Percentiles rank a stretch among this genome's conserved stretches.
phyloP scores from a whole-genome alignment of 2,888 invertebrate genomes.

The Phaedon cochleariae region DNA sequence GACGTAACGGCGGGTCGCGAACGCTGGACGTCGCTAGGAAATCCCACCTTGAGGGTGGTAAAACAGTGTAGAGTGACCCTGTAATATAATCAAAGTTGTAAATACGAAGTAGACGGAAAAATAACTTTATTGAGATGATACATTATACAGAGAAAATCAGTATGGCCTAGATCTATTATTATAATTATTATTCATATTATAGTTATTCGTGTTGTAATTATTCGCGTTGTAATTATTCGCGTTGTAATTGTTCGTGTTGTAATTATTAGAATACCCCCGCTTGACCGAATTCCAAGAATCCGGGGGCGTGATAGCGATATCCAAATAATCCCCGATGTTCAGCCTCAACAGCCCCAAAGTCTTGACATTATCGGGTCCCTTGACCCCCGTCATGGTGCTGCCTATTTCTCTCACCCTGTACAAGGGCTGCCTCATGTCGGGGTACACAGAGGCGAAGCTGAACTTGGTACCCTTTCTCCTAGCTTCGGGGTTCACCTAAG shows the following conservation, averaged over 20 bases:
- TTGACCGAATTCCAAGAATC: slow-evolving; percentile 75
- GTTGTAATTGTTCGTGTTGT: slow-evolving; percentile 58
- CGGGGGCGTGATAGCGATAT: slow-evolving; percentile 92
- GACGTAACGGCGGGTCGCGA: too few species aligned
- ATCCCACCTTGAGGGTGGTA: too few species aligned
- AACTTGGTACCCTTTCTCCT: slow-evolving; percentile 96
- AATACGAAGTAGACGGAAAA: too few species aligned
- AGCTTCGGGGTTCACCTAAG: slow-evolving; percentile 97
- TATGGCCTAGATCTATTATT: slow-evolving; percentile 59
- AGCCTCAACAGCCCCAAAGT: slow-evolving; percentile 88
- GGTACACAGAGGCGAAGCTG: slow-evolving; percentile 91
- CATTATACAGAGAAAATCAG: too few species aligned
- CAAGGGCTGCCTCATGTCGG: slow-evolving; percentile 79
- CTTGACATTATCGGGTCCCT: slow-evolving; percentile 93
- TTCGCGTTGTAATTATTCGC: too few species aligned
- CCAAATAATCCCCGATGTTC: slow-evolving; percentile 95
- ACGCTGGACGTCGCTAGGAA: too few species aligned
- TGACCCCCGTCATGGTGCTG: slow-evolving; percentile 89
- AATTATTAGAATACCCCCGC: slow-evolving; percentile 68
- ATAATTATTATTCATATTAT: too few species aligned
- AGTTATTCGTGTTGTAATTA: too few species aligned
- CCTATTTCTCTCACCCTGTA: slow-evolving; percentile 89
- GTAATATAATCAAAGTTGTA: too few species aligned
- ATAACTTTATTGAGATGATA: too few species aligned
- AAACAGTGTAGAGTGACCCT: too few species aligned